These are phyloP conservation scores for Craterocephalus amniculus DNA, from an alignment of 2,797 vertebrate genomes.

Conservation along the genomic window DNA sequence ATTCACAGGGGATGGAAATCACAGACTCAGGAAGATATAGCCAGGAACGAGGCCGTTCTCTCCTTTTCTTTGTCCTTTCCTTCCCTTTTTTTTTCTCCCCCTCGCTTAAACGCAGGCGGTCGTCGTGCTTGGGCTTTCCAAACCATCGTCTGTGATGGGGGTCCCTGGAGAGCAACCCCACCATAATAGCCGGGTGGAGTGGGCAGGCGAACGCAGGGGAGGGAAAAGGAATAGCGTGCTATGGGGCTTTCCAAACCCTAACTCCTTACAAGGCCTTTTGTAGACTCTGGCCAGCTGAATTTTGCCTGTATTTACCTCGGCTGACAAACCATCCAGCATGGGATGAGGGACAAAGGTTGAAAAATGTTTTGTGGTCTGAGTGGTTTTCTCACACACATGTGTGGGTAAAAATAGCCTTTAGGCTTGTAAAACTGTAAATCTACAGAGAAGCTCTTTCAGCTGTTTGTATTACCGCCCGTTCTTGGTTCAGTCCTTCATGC, in stretches of 20 bases:
- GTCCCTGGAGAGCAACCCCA: slow-evolving; percentile 71
- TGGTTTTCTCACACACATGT: slow-evolving; percentile 46
- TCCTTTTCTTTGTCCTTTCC: slow-evolving; percentile 60
- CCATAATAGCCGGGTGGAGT: slow-evolving; percentile 78
- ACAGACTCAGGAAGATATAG: slow-evolving; percentile 68
- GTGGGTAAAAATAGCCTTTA: slow-evolving; percentile 12
- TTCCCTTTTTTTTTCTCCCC: slow-evolving; percentile 40
- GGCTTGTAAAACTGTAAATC: slow-evolving; percentile 35
- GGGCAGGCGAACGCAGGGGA: slow-evolving; percentile 56
- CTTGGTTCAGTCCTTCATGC: slow-evolving; percentile 35
- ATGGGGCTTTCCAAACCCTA: slow-evolving; percentile 76
- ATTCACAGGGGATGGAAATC: slow-evolving; percentile 66
- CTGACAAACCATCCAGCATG: slow-evolving; percentile 48
- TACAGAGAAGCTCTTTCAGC: slow-evolving; percentile 30
- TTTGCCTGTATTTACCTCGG: slow-evolving; percentile 56
- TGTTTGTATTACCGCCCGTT: slow-evolving; percentile 41
- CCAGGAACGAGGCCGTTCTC: slow-evolving; percentile 51
- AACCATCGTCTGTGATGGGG: slow-evolving; percentile 70
- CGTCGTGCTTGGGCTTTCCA: slow-evolving; percentile 66
- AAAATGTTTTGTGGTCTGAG: slow-evolving; percentile 45
- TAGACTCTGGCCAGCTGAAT: slow-evolving; percentile 55
- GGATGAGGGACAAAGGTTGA: slow-evolving; percentile 51
- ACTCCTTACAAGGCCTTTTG: slow-evolving; percentile 63
- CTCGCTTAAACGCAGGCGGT: slow-evolving; percentile 49
- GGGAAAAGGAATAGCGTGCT: slow-evolving; percentile 65